A percentile compares a stretch with the other conserved stretches of the same genome.
Evolutionary conservation across 2,888 invertebrate genomes (phyloP).

Genomic region (Eristalinus aeneus): DNA sequence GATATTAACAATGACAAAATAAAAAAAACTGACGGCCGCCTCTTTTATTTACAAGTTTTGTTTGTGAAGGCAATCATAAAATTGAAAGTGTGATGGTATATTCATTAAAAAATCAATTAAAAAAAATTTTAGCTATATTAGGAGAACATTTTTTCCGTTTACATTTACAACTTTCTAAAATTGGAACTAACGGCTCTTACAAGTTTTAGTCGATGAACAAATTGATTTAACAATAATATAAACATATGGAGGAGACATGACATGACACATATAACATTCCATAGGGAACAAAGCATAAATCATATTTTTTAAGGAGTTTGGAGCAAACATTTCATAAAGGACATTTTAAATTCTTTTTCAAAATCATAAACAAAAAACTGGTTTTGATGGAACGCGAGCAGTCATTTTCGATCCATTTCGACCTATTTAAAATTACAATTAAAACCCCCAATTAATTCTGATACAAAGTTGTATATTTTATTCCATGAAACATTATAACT

Average conservation of each 20-base stretch:
- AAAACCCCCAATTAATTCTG: slow-evolving; percentile 41
- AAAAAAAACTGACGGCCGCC: no score
- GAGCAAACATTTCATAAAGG: neutral
- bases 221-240: no score
- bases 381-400: slow-evolving; percentile 8
- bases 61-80: no score
- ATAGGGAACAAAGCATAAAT: neutral
- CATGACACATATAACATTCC: neutral
- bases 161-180: no score
- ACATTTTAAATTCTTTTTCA: neutral
- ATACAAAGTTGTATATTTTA: slow-evolving; percentile 26
- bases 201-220: neutral
- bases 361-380: neutral
- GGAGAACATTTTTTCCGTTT: no score
- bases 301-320: neutral
- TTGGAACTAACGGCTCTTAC: no score
- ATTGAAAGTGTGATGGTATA: no score
- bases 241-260: neutral
- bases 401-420: slow-evolving; percentile 64
- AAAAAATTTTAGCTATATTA: no score
- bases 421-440: slow-evolving; percentile 1
- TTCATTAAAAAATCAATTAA: no score
- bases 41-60: no score
- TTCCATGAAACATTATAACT: slow-evolving; percentile 50
- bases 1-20: no score